Base-by-base conservation (phyloP, 2,888 invertebrate species). In the Chalcis sispes region DNA sequence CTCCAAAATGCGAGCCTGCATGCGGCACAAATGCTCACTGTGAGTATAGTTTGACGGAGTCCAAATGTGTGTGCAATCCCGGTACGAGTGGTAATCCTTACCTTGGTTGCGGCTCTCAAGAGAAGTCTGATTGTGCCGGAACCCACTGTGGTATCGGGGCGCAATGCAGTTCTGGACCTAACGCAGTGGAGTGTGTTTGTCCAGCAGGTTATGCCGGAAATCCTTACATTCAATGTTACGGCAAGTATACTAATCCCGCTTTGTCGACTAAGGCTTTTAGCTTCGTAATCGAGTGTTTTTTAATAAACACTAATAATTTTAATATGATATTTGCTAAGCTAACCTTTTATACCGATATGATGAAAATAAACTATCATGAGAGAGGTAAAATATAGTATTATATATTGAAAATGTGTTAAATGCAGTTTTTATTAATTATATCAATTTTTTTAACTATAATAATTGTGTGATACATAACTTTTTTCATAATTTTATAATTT, bases 71-170 rank as follows among this genome's bases (percentile, higher is more conserved):
- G 80, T 97, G 97, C 85, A 93, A 96, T 87, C 92, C 94, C 66
- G 96, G 95, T 7, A 94, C 93, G 5, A 93, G 91, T 66, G 97
- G 97, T 79, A 97, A 97, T 90, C 97, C 97, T 0, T 97, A 97
- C 85, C 93, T 93, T 82, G 93, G 93, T 64, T 97, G 97, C 86
- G 92, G 93, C 13, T 90, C 92, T 23, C 92, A 94, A 80, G 92
- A 92, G 82, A 93, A 92, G 85, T 92, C 93, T 79, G 92, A 93
- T 46, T 96, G 96, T 85, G 91, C 92, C 5, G 91, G 91, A 66
- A 92, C 93, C 32, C 91, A 93, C 20, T 97, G 97, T 85, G 96
- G 96, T 3, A 86, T 88, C 2, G 94, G 94, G 84, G 95, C 96
- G 1, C 93, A 94, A 81, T 97, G 97, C 83, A 93, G 92, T 82